Base-by-base conservation (phyloP, 92 coral and sea anemone genomes). In the Phymanthus crucifer region DNA sequence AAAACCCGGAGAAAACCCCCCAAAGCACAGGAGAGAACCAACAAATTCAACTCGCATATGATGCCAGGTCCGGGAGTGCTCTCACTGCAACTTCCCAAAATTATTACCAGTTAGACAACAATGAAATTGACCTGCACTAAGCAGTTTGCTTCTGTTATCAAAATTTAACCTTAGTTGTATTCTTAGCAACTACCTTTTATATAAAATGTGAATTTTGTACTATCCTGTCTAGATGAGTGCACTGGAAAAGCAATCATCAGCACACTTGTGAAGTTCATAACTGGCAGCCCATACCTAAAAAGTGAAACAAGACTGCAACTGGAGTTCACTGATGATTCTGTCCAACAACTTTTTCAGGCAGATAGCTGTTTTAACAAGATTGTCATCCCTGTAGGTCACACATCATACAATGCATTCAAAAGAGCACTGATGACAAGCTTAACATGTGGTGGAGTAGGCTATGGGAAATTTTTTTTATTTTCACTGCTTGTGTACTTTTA, bases 291-390 rank as follows among this genome's bases (percentile, higher is more conserved):
- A 45, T 45, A 45, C 50, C 50, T 45, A 45, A 45, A 45, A 45
- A 45, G 50, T 45, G 50, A 45, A 8, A 45, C 50, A 45, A 45
- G 50, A 45, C 50, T 45, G 50, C 50, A 45, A 17, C 50, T 43
- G 50, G 50, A 45, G 50, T 45, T 45, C 50, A 45, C 50, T 45
- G 50, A 45, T 45, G 50, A 45, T 45, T 45, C 50, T 45, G 50
- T 17, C 70, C 33, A 64, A 64, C 27, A 64, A 24, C 70, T 64
- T 64, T 31, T 64, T 24, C 31, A 64, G 33, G 70, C 70, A 64
- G 70, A 64, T 31, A 64, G 70, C n/a, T 31, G 70, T 31, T 64
- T 64, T 64, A 31, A 64, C 70, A 64, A 64, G 33, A 31, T 64
- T 23, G n/a, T 64, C 70, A 64, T 64, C 2, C 2, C 70, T 64